Base-by-base conservation (phyloP, 2,888 invertebrate genomes). In the Scaptomyza cyrtandrae region DNA sequence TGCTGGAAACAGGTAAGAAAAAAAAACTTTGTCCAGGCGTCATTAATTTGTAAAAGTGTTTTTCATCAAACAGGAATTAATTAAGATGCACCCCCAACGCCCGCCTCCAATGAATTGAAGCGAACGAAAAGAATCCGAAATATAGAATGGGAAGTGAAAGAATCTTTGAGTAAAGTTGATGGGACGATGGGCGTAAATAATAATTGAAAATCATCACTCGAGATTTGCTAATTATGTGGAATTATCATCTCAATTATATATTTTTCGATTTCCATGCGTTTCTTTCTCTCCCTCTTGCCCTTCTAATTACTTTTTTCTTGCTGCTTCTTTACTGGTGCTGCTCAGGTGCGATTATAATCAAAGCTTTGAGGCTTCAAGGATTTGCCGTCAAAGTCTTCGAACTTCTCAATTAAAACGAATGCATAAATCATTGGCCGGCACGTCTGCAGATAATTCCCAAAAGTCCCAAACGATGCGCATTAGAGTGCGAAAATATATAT, bases 31-130 rank as follows among this genome's bases (percentile, higher is more conserved):
- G 58, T 53, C 62, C 72, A 35, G 50, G 69, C 78, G 73, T 69
- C 78, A 77, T 89, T 79, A 74, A 86, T 89, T 84, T 87, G 82
- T 80, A 84, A 81, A 89, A 86, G 85, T 88, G 84, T 88, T 89
- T 91, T 89, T 80, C 86, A 86, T 88, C 86, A 91, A 91, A 91
- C 90, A 89, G 85, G 91, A 91, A 91, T 91, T 91, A 91, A 91
- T 91, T 91, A 91, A 90, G 90, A 90, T 84, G 73, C 73, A 67
- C 69, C 54, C 60, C 64, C 73, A 67, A 68, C 54, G 58, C 64
- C 19, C 19, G 19, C 19, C 64, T 2, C 35, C 1, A 13, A 81
- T 60, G 70, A 39, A 71, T 82, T 64, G 41, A 58, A 29, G 29
- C 13, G 6, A 27, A 41, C 13, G 6, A 27, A 41, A 55, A 43